Conservation (phyloP, 1,140 invertebrate species). For the Pollicipes pollicipes region DNA sequence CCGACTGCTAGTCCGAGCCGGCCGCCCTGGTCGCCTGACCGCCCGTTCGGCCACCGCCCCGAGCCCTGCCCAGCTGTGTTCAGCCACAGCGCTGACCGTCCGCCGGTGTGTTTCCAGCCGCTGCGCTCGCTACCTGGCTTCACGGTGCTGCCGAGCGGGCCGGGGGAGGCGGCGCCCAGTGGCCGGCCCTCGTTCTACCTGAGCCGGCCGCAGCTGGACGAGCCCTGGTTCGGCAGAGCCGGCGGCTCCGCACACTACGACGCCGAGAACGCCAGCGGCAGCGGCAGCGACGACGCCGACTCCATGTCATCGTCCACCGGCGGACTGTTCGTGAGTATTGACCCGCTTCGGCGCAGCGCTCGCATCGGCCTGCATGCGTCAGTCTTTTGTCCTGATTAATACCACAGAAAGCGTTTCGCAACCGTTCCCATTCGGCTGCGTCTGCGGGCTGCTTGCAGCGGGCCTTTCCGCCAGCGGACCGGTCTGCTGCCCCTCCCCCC, state of each 20-base stretch:
- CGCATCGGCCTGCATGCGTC: too few species aligned
- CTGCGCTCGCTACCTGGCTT: not conserved
- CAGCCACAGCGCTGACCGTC: not conserved
- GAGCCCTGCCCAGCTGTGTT: too few species aligned
- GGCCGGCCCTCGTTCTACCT: not conserved
- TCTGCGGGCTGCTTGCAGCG: too few species aligned
- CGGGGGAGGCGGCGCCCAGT: not conserved
- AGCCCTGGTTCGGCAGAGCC: not conserved
- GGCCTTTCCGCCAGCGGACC: too few species aligned
- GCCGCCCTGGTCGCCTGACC: too few species aligned
- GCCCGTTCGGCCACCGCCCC: too few species aligned
- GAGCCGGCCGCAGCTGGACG: not conserved
- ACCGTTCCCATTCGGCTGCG: too few species aligned
- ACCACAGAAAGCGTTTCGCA: too few species aligned
- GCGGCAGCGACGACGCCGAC: not conserved
- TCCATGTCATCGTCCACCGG: not conserved
- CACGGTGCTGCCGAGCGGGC: not conserved
- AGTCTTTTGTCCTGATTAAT: too few species aligned
- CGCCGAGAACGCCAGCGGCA: not conserved
- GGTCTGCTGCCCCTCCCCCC: too few species aligned
- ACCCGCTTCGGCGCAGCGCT: too few species aligned
- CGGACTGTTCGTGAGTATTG: not conserved
- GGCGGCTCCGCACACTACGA: not conserved
- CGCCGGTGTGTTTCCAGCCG: not conserved
- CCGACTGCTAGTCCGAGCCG: too few species aligned